Evolutionary conservation across 2,888 invertebrate species (phyloP).

Genomic region (Anodontia alba): DNA sequence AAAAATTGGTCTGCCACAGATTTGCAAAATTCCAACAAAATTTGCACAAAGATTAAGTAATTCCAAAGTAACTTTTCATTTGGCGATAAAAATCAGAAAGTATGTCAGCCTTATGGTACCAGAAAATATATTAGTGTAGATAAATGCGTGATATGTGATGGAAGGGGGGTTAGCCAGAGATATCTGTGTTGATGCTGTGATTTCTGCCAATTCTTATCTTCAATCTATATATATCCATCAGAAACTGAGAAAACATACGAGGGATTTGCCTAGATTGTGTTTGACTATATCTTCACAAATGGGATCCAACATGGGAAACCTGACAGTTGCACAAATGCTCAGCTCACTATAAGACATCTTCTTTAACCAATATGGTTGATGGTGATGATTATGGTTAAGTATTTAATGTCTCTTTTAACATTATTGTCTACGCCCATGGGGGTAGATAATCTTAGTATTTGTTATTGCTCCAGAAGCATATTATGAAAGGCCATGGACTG

Average conservation of each 20-base stretch:
- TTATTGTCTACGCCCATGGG: too few relatives aligned
- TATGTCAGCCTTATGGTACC: not conserved
- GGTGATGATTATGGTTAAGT: too few relatives aligned
- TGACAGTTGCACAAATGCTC: too few relatives aligned
- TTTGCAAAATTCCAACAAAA: not conserved
- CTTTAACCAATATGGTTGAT: too few relatives aligned
- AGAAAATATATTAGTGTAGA: not conserved
- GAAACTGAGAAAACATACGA: conserved; percentile 9
- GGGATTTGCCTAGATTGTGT: not conserved
- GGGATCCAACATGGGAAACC: too few relatives aligned
- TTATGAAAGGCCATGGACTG: too few relatives aligned
- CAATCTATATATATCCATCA: conserved; percentile 11
- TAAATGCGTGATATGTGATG: not conserved
- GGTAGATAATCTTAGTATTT: too few relatives aligned
- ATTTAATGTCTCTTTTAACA: too few relatives aligned
- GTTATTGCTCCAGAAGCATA: too few relatives aligned
- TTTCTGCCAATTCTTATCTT: conserved; percentile 15
- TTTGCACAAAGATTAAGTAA: not conserved
- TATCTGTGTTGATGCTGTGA: not conserved
- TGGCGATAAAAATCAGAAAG: not conserved
- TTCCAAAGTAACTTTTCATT: conserved; percentile 3
- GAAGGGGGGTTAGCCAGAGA: not conserved
- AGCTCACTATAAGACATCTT: too few relatives aligned
- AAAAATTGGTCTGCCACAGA: not conserved
- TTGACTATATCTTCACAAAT: not conserved